Evolutionary conservation across 2,797 vertebrate genomes (phyloP).

Genomic region (Aphelocoma californica): DNA sequence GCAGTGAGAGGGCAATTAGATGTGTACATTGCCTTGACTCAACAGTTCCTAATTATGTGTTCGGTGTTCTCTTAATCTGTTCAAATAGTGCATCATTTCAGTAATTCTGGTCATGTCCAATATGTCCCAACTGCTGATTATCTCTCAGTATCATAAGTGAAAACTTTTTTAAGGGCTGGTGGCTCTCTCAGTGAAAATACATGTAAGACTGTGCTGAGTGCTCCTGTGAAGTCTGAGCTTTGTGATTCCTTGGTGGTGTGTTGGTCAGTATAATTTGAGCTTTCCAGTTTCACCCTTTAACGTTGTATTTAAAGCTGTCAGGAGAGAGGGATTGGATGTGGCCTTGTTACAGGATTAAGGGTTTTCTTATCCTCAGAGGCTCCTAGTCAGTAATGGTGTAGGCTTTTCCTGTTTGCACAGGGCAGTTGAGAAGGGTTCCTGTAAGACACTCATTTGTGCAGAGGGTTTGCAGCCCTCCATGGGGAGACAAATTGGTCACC

Average conservation of each 20-base stretch:
- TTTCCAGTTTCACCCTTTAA: background rate
- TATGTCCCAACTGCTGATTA: background rate
- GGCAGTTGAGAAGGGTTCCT: background rate
- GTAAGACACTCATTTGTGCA: accelerated
- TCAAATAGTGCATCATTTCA: background rate
- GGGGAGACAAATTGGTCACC: accelerated
- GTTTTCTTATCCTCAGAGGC: background rate
- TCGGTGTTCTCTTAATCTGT: background rate
- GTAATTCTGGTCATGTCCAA: background rate
- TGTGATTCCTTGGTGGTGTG: background rate
- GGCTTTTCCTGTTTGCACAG: background rate
- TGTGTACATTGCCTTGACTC: background rate
- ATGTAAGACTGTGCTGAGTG: background rate
- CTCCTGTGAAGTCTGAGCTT: background rate
- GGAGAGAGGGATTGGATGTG: background rate
- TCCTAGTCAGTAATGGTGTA: background rate
- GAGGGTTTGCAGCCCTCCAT: background rate
- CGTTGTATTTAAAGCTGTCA: background rate
- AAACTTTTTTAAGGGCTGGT: background rate
- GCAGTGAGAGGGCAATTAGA: background rate
- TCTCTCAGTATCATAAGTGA: background rate
- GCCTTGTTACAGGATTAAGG: background rate
- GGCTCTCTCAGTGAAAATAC: background rate
- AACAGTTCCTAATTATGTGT: background rate
- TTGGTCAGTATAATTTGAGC: background rate